Evolutionary conservation across 2,113 vertebrate genomes (phyloP).

Genomic region (Amazona guildingii): DNA sequence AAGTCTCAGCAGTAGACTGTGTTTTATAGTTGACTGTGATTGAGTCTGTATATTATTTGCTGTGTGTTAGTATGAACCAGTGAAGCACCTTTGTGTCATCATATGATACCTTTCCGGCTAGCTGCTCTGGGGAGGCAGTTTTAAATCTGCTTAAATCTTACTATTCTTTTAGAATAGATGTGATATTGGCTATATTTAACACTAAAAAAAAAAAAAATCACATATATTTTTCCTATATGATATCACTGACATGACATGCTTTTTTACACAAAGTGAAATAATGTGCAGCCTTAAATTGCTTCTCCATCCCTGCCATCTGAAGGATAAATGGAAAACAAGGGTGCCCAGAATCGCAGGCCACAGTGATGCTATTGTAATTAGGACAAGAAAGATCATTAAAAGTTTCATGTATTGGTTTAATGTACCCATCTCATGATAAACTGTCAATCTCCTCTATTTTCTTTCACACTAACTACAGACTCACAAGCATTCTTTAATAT

Average conservation of each 20-base stretch:
- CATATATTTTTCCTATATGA: neutral
- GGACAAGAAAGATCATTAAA: constrained; percentile 28
- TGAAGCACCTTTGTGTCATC: neutral
- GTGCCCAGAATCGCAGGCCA: neutral
- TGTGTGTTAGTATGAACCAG: neutral
- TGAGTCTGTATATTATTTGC: neutral
- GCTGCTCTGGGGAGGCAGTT: neutral
- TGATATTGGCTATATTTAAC: neutral
- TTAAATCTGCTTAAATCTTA: neutral
- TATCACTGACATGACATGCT: rapidly evolving
- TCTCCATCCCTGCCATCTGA: neutral
- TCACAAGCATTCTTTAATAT: constrained; percentile 57
- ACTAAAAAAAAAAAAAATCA: neutral
- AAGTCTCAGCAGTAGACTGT: neutral
- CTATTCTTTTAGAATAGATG: neutral
- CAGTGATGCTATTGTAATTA: neutral
- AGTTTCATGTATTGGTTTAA: neutral
- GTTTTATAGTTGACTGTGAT: neutral
- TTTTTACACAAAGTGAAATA: neutral
- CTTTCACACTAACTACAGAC: constrained; percentile 43
- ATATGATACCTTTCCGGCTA: neutral
- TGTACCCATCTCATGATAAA: neutral
- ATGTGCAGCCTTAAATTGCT: neutral
- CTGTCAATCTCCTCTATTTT: constrained; percentile 30
- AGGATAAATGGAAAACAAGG: neutral